Percentiles rank a stretch among this genome's conserved stretches.
Evolutionary conservation across 2,888 invertebrate genomes (phyloP).

Genomic region (Xanthorhoe spadicearia): DNA sequence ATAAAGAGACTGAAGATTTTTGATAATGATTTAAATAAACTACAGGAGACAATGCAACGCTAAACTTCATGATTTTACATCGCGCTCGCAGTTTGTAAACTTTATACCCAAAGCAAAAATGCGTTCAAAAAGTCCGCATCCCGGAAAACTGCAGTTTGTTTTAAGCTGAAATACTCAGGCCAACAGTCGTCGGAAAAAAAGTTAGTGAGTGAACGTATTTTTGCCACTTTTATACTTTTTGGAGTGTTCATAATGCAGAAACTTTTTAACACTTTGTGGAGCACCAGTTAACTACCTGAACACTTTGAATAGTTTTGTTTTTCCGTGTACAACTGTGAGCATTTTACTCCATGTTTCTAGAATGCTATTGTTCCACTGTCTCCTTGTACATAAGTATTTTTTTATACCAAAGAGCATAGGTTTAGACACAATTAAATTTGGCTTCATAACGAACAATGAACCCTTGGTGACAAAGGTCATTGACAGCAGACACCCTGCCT

Average conservation of each 20-base stretch:
- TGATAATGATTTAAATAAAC: background rate
- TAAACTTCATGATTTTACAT: constrained; percentile 13
- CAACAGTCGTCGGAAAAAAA: constrained; percentile 25
- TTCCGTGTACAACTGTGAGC: constrained; percentile 20
- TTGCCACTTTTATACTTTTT: constrained; percentile 28
- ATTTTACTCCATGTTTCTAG: constrained; percentile 2
- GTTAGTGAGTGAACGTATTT: constrained; percentile 34
- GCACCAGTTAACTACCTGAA: constrained; percentile 49
- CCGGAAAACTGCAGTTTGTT: constrained; percentile 25
- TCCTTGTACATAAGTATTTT: background rate
- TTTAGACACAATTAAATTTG: background rate
- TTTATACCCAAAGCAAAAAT: constrained; percentile 24
- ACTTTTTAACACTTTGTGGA: constrained; percentile 48
- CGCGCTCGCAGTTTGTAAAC: constrained; percentile 10
- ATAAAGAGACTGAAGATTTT: background rate
- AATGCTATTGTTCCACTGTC: background rate
- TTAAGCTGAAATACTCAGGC: constrained; percentile 28
- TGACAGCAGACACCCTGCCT: background rate
- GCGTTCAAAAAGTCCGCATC: constrained; percentile 25
- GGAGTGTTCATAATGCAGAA: constrained; percentile 47
- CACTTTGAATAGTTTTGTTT: constrained; percentile 46
- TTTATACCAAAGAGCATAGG: no score
- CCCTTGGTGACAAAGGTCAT: background rate
- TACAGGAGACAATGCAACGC: constrained; percentile 2
- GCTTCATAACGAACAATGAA: background rate